Evolutionary conservation across 2,797 vertebrate species (phyloP), one percentile per base, ranked within the genome.

Genomic region (Sternarchorhynchus goeldii): DNA sequence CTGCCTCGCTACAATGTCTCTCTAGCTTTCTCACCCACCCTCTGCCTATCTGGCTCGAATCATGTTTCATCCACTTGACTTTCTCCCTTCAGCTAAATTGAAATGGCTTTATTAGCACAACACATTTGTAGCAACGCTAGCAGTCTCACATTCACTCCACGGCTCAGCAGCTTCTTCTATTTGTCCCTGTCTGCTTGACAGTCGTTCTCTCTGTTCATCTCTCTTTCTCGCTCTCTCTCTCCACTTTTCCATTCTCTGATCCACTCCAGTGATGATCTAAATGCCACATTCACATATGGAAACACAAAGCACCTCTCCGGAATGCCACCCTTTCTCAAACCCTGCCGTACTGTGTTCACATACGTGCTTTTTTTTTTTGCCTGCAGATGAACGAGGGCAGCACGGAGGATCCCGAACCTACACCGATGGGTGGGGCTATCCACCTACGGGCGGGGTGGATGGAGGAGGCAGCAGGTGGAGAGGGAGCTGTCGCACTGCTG

Each of bases 261-360:
- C 78, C 58, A 5, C 6, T 83, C 63, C 75, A 73, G 75, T 68
- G 36, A 62, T 66, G 50, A 64, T 84, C 67, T 84, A 83, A 83
- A 82, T 79, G 79, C 71, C 39, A 32, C 50, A 56, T 77, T 68
- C 20, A 73, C 55, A 73, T 71, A 62, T 25, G n/a, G 29, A 60
- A 18, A 57, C 65, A 32, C 78, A n/a, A 50, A 69, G 71, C 77
- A 55, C 56, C 65, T 20, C 68, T 60, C 58, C 31, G 58, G 69
- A 56, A 59, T 14, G 12, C 3, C 45, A 12, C 70, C 34, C 34
- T 29, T 21, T 18, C 34, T 41, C 25, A 18, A 29, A n/a, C 25
- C 14, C 50, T 59, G 69, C 50, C n/a, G 71, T 65, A 6, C 21
- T 56, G 45, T 12, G 10, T 50, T 50, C 45, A 50, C 39, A 6